Evolutionary conservation across 2,113 vertebrate genomes (phyloP).

Genomic region (Zosterops japonicus): DNA sequence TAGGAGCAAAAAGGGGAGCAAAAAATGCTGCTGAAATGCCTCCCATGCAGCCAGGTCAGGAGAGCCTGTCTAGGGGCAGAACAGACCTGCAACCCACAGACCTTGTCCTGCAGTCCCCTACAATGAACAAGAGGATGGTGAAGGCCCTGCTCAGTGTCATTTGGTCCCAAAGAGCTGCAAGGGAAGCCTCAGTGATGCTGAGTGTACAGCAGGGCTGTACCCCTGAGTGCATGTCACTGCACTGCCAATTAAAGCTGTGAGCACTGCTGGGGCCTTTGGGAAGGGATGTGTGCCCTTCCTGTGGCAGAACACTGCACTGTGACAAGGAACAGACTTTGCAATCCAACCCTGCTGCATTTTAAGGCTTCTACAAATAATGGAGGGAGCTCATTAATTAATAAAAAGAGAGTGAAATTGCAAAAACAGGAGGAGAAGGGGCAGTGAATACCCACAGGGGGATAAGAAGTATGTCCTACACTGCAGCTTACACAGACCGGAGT

Average conservation of each 20-base stretch:
- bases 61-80: background rate
- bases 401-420: conserved; percentile 45
- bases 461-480: conserved; percentile 30
- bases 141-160: background rate
- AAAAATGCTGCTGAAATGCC: background rate
- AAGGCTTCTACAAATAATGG: conserved; percentile 54
- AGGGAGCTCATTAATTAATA: conserved; percentile 49
- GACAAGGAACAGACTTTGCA: background rate
- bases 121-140: background rate
- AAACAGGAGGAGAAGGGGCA: conserved; percentile 47
- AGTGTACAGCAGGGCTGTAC: background rate
- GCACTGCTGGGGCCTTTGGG: background rate
- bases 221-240: background rate
- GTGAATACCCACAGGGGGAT: conserved; percentile 9
- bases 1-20: background rate
- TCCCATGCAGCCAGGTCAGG: background rate
- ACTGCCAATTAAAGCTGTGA: background rate
- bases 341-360: conserved; percentile 4
- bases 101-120: background rate
- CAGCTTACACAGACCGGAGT: conserved; percentile 34
- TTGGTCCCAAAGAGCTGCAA: background rate
- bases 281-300: background rate
- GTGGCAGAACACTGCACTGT: background rate
- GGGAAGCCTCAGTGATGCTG: background rate
- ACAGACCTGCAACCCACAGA: background rate